Evolutionary conservation across 2,113 vertebrate species (phyloP).

Genomic region (Pedetes capensis): DNA sequence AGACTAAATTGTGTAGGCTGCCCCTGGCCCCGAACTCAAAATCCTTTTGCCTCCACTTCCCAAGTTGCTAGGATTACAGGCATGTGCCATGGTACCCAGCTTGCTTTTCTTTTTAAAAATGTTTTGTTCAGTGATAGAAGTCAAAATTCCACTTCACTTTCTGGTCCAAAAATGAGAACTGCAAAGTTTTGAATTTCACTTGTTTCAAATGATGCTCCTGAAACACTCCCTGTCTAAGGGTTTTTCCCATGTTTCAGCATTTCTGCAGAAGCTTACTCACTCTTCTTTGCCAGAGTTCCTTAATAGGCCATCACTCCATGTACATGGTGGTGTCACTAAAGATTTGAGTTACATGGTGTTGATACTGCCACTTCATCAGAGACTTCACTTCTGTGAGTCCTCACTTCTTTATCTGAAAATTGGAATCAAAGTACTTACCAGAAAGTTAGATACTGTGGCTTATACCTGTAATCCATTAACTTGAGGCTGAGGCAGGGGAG

Average conservation of each 20-base stretch:
- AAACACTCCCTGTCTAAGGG: background rate
- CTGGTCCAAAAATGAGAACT: background rate
- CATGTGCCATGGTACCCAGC: too few relatives aligned
- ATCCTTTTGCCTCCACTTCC: too few relatives aligned
- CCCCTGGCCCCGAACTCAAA: too few relatives aligned
- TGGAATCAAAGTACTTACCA: background rate
- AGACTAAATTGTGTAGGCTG: too few relatives aligned
- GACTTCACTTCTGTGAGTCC: background rate
- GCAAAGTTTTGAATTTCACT: background rate
- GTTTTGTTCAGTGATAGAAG: background rate
- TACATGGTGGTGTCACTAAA: background rate
- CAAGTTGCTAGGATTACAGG: too few relatives aligned
- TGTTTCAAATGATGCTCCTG: background rate
- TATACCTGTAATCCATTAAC: too few relatives aligned
- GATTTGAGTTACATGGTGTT: background rate
- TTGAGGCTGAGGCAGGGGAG: too few relatives aligned
- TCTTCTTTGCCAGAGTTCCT: background rate
- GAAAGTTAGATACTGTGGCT: too few relatives aligned
- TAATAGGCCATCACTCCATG: background rate
- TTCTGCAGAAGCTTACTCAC: background rate
- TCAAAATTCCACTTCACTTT: conserved; percentile 33
- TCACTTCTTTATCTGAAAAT: background rate
- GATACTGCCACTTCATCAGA: background rate
- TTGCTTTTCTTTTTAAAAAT: background rate
- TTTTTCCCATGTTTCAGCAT: background rate